Evolutionary conservation across 2,113 vertebrate species (phyloP), one percentile per base, ranked within the genome.

Genomic region (Tautogolabrus adspersus): DNA sequence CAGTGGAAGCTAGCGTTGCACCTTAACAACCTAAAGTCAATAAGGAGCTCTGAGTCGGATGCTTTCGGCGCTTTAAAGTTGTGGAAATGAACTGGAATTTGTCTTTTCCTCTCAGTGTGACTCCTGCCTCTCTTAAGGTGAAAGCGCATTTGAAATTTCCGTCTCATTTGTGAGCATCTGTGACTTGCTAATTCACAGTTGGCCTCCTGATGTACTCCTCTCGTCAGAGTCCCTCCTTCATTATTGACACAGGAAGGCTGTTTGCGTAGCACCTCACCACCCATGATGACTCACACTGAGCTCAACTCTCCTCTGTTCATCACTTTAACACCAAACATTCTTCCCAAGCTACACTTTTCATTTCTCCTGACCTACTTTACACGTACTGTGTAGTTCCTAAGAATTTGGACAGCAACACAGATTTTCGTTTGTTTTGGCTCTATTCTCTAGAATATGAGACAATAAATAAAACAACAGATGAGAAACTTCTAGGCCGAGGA

Each of bases 211-310:
- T 37, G 66, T 26, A 63, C 80, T 82, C 46, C 42, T 30, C 51
- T 68, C 60, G 40, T 79, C 67, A 66, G 67, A 79, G 51, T 84
- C 65, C 75, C 73, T 65, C 74, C 67, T 67, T 83, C 77, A 83
- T 87, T 90, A 88, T 87, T 91, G 88, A 89, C 87, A 87, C 75
- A 81, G 84, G 81, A 81, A 47, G 72, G 69, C 40, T 85, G 80
- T 68, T 80, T 88, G 77, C 71, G 66, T n/a, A 56, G 57, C 82
- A 63, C 73, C 76, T 72, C 85, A 46, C 84, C 75, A 82, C 86
- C 78, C 78, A 52, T 80, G 82, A 88, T 86, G 82, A 92, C 82
- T 90, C 86, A 84, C 46, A 67, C 73, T 7, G 70, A 81, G 81
- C 71, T 83, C 64, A 89, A 85, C 75, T 85, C 72, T 77, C 78